Percentiles rank a stretch among this genome's conserved stretches.
Conservation (phyloP, 2,888 invertebrate species). For the Xanthia togata region DNA sequence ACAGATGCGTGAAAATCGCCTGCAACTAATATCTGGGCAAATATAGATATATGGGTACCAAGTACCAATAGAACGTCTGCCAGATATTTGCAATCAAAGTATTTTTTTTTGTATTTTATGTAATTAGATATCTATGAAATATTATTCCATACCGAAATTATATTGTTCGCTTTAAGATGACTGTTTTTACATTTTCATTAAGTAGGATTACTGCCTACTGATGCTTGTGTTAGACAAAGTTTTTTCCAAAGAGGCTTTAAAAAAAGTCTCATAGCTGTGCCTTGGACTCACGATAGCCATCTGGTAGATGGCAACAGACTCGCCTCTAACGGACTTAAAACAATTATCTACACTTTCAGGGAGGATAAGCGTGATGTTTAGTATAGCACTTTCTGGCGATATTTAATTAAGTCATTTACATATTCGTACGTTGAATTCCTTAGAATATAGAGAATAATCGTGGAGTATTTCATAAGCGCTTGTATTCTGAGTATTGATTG, state of each 20-base stretch:
- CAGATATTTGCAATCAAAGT: constrained; percentile 17
- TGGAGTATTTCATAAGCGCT: constrained; percentile 19
- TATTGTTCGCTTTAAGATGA: neutral
- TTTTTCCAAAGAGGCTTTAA: neutral
- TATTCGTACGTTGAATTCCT: constrained; percentile 2
- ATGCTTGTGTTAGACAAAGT: too few species aligned
- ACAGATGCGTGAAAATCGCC: constrained; percentile 9
- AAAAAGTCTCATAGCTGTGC: neutral
- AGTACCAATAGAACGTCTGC: neutral
- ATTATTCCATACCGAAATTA: neutral
- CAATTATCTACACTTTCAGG: neutral
- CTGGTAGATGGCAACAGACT: neutral
- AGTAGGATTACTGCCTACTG: neutral
- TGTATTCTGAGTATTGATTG: constrained; percentile 12
- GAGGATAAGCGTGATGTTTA: neutral
- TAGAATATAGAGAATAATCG: constrained; percentile 8
- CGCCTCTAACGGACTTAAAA: too few species aligned
- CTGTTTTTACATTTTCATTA: neutral
- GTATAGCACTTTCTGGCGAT: neutral
- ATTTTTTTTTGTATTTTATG: constrained; percentile 4
- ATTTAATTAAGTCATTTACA: constrained; percentile 7
- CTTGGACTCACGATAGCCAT: neutral
- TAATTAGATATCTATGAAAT: constrained; percentile 2
- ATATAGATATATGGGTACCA: neutral
- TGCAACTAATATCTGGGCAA: neutral